Evolutionary conservation across 2,888 invertebrate species (phyloP).

Genomic region (Hartigia nigra): DNA sequence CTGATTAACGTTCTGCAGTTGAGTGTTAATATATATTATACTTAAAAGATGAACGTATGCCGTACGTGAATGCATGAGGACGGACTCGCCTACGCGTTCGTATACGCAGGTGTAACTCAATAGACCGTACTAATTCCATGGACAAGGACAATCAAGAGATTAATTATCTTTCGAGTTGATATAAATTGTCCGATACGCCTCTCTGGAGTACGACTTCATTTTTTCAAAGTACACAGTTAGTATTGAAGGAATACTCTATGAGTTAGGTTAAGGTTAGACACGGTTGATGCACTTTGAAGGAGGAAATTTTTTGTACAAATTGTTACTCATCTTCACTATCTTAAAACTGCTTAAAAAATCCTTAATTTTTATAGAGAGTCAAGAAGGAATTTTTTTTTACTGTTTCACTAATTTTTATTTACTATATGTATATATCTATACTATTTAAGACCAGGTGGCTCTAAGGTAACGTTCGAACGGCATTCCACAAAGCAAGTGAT

Average conservation of each 20-base stretch:
- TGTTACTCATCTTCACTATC: slow-evolving; percentile 12
- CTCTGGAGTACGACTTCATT: background rate
- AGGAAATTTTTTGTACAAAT: slow-evolving; percentile 17
- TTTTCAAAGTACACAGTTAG: background rate
- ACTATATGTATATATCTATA: slow-evolving; percentile 14
- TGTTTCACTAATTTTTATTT: background rate
- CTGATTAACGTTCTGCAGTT: slow-evolving; percentile 16
- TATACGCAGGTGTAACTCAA: slow-evolving; percentile 7
- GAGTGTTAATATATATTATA: background rate
- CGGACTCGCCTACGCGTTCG: background rate
- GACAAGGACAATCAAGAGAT: background rate
- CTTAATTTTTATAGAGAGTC: background rate
- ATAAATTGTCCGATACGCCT: background rate
- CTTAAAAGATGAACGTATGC: background rate
- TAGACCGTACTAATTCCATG: background rate
- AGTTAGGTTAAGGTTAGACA: background rate
- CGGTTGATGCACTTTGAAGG: background rate
- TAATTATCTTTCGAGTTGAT: background rate
- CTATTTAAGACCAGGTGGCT: slow-evolving; percentile 41
- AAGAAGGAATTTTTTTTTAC: background rate
- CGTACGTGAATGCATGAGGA: background rate
- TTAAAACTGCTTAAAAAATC: background rate
- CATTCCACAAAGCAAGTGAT: slow-evolving; percentile 56
- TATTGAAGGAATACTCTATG: background rate
- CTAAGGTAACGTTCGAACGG: slow-evolving; percentile 45